These are phyloP conservation scores for Merluccius polli DNA, from an alignment of 2,797 vertebrate species.

Conservation along the genomic window DNA sequence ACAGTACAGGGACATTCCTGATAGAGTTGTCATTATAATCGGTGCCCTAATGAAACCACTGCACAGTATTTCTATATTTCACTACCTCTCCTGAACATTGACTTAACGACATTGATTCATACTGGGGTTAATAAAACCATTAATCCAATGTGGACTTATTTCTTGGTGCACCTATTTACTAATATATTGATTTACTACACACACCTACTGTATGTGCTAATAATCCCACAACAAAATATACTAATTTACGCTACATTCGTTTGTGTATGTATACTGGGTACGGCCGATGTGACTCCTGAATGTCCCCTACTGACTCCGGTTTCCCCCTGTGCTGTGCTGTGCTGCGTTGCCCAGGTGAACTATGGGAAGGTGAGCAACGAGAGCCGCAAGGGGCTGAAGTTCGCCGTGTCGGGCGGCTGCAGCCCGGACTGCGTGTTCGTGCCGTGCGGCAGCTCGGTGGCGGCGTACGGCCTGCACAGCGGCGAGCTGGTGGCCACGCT, in stretches of 20 bases:
- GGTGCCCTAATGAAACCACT: neutral
- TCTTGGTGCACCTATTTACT: too few relatives aligned
- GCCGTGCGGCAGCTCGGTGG: conserved; percentile 83
- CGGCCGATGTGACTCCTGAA: neutral
- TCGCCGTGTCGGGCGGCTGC: conserved; percentile 86
- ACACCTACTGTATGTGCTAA: too few relatives aligned
- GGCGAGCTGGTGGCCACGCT: conserved; percentile 84
- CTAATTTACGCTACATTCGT: too few relatives aligned
- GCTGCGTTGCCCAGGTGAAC: conserved; percentile 79
- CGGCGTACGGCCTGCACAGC: conserved; percentile 83
- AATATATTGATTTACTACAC: too few relatives aligned
- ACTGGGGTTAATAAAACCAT: neutral
- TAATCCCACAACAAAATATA: too few relatives aligned
- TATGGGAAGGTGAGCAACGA: conserved; percentile 91
- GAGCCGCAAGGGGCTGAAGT: conserved; percentile 88
- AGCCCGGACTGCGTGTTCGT: conserved; percentile 93
- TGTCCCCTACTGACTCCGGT: neutral
- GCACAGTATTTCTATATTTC: too few relatives aligned
- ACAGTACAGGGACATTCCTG: neutral
- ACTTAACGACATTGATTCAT: neutral
- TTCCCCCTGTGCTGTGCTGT: neutral
- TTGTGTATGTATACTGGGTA: too few relatives aligned
- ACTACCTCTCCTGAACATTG: neutral
- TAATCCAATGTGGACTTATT: too few relatives aligned
- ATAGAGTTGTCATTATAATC: neutral